Base-by-base conservation (phyloP, 2,888 invertebrate species). In the Linnaemya tessellans region DNA sequence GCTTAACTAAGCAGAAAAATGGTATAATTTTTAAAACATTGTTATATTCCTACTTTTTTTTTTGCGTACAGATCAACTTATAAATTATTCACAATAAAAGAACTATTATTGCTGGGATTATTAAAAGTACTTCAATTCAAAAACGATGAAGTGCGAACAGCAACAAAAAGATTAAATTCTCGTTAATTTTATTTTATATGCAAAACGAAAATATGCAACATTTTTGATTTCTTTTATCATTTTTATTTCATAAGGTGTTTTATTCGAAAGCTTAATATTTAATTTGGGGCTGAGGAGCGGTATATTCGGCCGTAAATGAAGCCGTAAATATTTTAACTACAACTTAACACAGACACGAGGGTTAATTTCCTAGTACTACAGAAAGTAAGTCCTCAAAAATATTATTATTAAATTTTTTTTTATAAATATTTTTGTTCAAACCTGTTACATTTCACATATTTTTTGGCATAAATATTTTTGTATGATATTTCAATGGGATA, bases 1-100 rank as follows among this genome's bases (percentile, higher is more conserved):
- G 75, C 84, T 84, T 84, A 84, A 84, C 84, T 65, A 65, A 71
- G 70, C 75, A 65, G 41, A 68, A 65, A 65, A 84, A 60, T 41
- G 13, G 18, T 56, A 58, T 13, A 70, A 70, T 43, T 13, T 13
- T 38, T 0, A 22, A 35, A 79, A 73, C 10, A 15, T 15, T 70
- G 22, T 54, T 22, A 51, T 13, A 15, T 68, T 51, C 7, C 8
- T 11, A 20, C 3, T 22, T 49, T 62, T 62, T 43, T 2, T 38
- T 38, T 38, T 38, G 3, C 8, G 5, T 49, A 35, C 18, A n/a
- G n/a, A 54, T 43, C 8, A 18, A 68, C 38, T 60, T 49, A 30
- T 30, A 67, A 38, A 38, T 7, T 38, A 38, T 38, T 25, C 35
- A 22, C 13, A 78, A 68, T 49, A 51, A 38, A 49, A 38, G 62